Evolutionary conservation across 1,140 invertebrate species (phyloP), one percentile per base, ranked within the genome.

Genomic region (Pogonognathellus flavescens): DNA sequence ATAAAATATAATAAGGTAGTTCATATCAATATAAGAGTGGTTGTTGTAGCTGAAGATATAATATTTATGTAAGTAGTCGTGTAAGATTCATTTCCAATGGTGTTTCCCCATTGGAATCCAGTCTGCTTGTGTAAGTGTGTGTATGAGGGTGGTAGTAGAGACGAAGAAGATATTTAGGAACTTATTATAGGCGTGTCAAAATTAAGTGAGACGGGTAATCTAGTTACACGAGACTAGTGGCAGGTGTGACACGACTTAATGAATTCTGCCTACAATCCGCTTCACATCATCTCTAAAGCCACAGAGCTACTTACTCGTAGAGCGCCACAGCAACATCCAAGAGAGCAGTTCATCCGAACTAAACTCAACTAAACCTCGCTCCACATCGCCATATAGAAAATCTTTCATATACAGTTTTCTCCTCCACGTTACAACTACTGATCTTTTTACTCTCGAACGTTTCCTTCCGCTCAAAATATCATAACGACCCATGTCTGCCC

Each of bases 101-200:
- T 3, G 31, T 41, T 41, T 41, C 31, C 31, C 31, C 31, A 41
- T 41, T 41, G 31, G 31, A 41, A 41, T 41, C 31, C 2, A 41
- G 31, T 41, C 31, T 41, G 4, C 18, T 60, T 60, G 18, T 18
- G 1, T 22, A 22, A 18, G 14, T 18, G n/a, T 5, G 9, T 60
- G 4, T 0, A 60, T 10, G 18, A 20, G 22, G 59, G 25, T 66
- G 11, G 62, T 31, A 50, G 25, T n/a, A 16, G 41, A 31, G 31
- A 49, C 5, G 70, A 76, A 31, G n/a, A 49, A 76, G 70, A 76
- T 76, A 76, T 76, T 57, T 76, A 76, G 70, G 70, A 76, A 76
- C 70, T 76, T 76, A 76, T 76, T 76, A 76, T 76, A 76, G 70
- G 70, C 70, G 70, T 76, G 70, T 76, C 70, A 76, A 76, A 76